Conservation (phyloP, 2,113 vertebrate genomes). For the Rhegmatorhina hoffmannsi region DNA sequence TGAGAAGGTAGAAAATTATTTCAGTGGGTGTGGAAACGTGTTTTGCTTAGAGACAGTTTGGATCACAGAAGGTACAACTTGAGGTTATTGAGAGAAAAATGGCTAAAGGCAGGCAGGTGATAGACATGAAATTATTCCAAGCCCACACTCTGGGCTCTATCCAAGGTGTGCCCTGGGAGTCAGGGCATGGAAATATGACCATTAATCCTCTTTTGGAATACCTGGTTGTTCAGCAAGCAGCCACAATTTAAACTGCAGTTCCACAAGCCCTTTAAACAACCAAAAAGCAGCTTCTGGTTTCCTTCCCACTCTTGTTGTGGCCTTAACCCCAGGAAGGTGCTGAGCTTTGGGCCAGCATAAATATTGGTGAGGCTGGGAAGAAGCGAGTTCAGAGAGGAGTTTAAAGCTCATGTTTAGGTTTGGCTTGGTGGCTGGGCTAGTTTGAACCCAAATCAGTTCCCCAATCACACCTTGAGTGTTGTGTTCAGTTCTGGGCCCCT, state of each 20-base stretch:
- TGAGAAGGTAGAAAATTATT: not conserved
- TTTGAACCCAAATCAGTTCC: slow-evolving; percentile 5
- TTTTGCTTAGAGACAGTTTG: not conserved
- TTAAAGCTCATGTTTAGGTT: not conserved
- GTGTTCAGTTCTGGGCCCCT: too few species aligned
- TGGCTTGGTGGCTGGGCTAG: not conserved
- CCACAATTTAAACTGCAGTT: not conserved
- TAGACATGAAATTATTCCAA: not conserved
- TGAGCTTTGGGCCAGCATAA: not conserved
- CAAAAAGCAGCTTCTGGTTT: not conserved
- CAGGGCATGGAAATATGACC: not conserved
- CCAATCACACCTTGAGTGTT: not conserved
- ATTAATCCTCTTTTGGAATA: not conserved
- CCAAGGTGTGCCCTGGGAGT: not conserved
- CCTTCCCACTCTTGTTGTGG: not conserved
- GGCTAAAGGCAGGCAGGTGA: not conserved
- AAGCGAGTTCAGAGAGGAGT: not conserved
- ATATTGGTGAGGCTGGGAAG: not conserved
- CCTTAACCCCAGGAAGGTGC: not conserved
- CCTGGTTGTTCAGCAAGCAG: not conserved
- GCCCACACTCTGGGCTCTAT: not conserved
- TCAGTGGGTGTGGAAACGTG: not conserved
- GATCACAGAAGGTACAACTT: not conserved
- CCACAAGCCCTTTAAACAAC: not conserved
- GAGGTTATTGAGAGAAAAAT: not conserved